These are phyloP conservation scores for Diabrotica undecimpunctata DNA, from an alignment of 1,140 invertebrate species.

Conservation along the genomic window DNA sequence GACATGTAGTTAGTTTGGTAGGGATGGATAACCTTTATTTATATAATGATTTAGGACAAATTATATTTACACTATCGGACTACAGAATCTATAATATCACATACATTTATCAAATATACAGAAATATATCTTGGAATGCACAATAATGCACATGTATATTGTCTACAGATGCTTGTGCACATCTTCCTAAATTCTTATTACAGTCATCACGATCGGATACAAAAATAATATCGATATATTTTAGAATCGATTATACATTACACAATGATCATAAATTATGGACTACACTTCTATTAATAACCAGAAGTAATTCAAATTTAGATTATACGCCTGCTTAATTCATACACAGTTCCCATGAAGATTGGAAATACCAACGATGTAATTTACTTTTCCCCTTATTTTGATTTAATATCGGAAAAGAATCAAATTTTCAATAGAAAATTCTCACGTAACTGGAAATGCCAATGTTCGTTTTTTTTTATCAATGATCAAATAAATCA, in stretches of 20 bases:
- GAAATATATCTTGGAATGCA: constrained; percentile 41
- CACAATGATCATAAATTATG: constrained; percentile 3
- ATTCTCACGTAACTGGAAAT: too few relatives aligned
- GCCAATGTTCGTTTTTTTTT: too few relatives aligned
- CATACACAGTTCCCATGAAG: too few relatives aligned
- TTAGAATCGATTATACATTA: background rate
- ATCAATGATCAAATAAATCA: too few relatives aligned
- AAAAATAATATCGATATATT: constrained; percentile 32
- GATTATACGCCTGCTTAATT: too few relatives aligned
- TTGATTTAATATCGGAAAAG: too few relatives aligned
- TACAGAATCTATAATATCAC: constrained; percentile 36
- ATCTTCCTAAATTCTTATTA: constrained; percentile 17
- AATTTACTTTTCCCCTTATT: too few relatives aligned
- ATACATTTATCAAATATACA: constrained; percentile 42
- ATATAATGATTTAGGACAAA: constrained; percentile 24
- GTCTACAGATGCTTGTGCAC: constrained; percentile 37
- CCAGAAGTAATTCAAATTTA: too few relatives aligned
- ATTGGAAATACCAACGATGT: too few relatives aligned
- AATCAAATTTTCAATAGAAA: too few relatives aligned
- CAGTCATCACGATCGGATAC: constrained; percentile 22
- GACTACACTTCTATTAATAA: constrained; percentile 14
- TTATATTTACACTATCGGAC: constrained; percentile 32
- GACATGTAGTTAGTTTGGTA: too few relatives aligned
- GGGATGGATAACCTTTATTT: background rate
- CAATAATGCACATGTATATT: constrained; percentile 39